These are phyloP conservation scores for Apamea anceps DNA, from an alignment of 2,888 invertebrate species.

Conservation along the genomic window DNA sequence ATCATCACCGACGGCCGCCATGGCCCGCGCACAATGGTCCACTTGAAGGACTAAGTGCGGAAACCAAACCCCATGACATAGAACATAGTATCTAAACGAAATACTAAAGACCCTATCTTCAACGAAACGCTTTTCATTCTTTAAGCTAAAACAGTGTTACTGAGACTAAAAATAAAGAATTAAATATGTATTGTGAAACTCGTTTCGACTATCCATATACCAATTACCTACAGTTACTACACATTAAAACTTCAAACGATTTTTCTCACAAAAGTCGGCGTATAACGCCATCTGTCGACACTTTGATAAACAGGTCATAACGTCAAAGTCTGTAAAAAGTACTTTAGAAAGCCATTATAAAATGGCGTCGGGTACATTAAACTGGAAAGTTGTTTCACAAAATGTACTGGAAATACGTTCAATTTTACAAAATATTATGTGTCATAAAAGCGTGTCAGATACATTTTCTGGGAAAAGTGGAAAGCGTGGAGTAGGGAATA, in stretches of 20 bases:
- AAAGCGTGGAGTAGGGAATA: too few relatives aligned
- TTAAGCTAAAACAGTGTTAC: not conserved
- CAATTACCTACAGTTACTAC: not conserved
- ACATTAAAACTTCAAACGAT: constrained; percentile 21
- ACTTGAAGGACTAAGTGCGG: too few relatives aligned
- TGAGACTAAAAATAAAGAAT: too few relatives aligned
- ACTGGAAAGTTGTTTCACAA: not conserved
- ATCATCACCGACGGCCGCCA: too few relatives aligned
- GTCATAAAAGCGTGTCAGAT: not conserved
- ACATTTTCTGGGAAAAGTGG: not conserved
- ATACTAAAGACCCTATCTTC: not conserved
- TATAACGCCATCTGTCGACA: not conserved
- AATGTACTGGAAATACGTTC: not conserved
- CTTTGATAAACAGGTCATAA: constrained; percentile 7
- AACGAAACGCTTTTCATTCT: not conserved
- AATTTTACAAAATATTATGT: not conserved
- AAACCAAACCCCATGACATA: too few relatives aligned
- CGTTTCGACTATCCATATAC: not conserved
- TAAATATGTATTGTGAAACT: not conserved
- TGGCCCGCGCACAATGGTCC: too few relatives aligned
- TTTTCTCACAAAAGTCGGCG: not conserved
- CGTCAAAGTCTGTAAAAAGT: not conserved
- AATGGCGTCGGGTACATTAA: not conserved
- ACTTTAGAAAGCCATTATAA: not conserved
- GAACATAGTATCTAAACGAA: not conserved